Conservation (phyloP, 2,113 vertebrate species). For the Callionymus lyra region DNA sequence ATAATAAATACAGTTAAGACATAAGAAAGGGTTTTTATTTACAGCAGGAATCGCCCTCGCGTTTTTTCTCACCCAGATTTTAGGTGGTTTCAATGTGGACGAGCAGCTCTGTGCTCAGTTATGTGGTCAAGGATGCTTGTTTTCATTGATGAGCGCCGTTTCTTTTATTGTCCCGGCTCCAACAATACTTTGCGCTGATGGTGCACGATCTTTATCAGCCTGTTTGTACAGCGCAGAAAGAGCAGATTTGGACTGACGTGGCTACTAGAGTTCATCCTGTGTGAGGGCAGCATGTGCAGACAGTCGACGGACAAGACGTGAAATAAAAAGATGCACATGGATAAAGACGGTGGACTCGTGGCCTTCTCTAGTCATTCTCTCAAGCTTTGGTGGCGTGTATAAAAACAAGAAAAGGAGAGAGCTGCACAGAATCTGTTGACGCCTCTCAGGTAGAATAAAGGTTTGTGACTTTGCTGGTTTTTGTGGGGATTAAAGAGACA, state of each 20-base stretch:
- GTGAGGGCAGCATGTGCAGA: slow-evolving; percentile 43
- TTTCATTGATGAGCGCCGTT: slow-evolving; percentile 57
- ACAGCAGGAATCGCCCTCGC: slow-evolving; percentile 24
- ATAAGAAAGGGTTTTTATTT: slow-evolving; percentile 28
- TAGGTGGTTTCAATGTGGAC: slow-evolving; percentile 12
- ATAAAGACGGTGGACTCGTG: slow-evolving; percentile 59
- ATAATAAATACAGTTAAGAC: slow-evolving; percentile 42
- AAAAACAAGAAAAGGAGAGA: slow-evolving; percentile 15
- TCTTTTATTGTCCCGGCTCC: slow-evolving; percentile 60
- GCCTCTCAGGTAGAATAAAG: no score
- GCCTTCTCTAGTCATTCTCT: slow-evolving; percentile 37
- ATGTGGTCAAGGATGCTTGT: slow-evolving; percentile 61
- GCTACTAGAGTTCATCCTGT: slow-evolving; percentile 45
- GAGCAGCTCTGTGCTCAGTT: slow-evolving; percentile 12
- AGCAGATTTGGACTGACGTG: slow-evolving; percentile 61
- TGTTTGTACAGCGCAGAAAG: slow-evolving; percentile 60
- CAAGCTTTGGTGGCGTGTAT: slow-evolving; percentile 19
- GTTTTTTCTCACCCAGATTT: slow-evolving; percentile 35
- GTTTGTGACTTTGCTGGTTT: slow-evolving; percentile 12
- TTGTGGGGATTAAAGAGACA: slow-evolving; percentile 43
- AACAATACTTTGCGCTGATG: slow-evolving; percentile 69
- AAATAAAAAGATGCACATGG: slow-evolving; percentile 42
- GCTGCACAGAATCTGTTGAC: no score
- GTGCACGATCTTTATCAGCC: slow-evolving; percentile 61
- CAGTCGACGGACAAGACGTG: slow-evolving; percentile 29